A percentile compares a stretch with the other conserved stretches of the same genome.
Evolutionary conservation across 1,140 invertebrate species (phyloP).

Genomic region (Lucilia sericata): DNA sequence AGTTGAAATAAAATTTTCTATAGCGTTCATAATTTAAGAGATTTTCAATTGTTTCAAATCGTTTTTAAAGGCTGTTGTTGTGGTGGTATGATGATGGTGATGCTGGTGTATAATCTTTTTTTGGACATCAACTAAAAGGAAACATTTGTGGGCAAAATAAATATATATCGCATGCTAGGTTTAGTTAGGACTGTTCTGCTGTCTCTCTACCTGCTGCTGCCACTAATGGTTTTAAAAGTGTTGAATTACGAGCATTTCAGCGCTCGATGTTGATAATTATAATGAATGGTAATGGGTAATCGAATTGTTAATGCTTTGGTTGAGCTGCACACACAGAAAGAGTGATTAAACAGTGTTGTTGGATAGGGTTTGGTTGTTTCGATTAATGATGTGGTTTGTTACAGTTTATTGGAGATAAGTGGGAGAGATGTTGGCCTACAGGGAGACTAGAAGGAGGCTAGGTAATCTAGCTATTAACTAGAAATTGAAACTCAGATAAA

Average conservation of each 20-base stretch:
- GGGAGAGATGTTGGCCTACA: no score
- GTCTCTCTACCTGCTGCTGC: background rate
- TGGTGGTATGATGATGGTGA: no score
- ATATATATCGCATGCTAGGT: background rate
- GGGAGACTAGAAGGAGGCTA: no score
- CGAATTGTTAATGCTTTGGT: slow-evolving; percentile 31
- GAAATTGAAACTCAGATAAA: no score
- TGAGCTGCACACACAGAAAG: no score
- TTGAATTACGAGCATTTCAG: slow-evolving; percentile 50
- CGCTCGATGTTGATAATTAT: slow-evolving; percentile 52
- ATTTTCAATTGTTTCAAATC: slow-evolving; percentile 43
- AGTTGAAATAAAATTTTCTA: background rate
- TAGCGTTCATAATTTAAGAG: slow-evolving; percentile 40
- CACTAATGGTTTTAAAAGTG: slow-evolving; percentile 49
- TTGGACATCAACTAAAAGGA: slow-evolving; percentile 27
- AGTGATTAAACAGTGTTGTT: background rate
- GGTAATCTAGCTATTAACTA: no score
- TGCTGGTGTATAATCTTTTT: slow-evolving; percentile 24
- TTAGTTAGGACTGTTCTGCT: background rate
- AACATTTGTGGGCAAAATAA: background rate
- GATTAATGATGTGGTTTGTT: background rate
- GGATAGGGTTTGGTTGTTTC: slow-evolving; percentile 3
- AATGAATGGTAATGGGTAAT: slow-evolving; percentile 50
- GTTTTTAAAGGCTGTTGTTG: background rate
- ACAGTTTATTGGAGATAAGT: no score